Percentiles rank a stretch among this genome's conserved stretches.
Conservation (phyloP, 1,140 invertebrate genomes). For the Reticulitermes speratus region DNA sequence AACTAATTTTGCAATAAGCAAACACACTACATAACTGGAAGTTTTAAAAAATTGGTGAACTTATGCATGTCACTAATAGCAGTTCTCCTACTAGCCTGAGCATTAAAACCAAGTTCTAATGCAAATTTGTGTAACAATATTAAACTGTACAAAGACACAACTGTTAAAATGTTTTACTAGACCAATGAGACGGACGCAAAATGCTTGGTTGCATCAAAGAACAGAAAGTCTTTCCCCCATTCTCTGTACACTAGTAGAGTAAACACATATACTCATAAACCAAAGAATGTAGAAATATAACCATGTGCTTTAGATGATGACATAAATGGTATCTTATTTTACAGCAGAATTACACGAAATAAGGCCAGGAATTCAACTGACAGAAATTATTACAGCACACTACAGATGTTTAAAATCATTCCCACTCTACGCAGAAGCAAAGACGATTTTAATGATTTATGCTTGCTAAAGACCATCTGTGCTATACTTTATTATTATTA, state of each 20-base stretch:
- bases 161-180: background rate
- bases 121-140: background rate
- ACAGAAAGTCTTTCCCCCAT: background rate
- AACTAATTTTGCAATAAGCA: too few species aligned
- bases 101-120: background rate
- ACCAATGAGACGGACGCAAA: background rate
- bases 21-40: too few species aligned
- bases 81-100: too few species aligned
- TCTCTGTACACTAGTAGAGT: background rate
- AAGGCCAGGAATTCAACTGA: background rate
- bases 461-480: background rate
- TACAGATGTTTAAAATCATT: background rate
- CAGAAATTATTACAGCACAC: background rate
- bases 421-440: conserved; percentile 2
- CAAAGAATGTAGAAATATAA: background rate
- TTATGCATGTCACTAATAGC: too few species aligned
- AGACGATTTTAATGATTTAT: background rate
- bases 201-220: background rate
- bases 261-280: background rate
- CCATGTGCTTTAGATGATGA: background rate
- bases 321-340: background rate
- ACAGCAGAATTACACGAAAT: background rate
- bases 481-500: background rate
- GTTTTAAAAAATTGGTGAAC: too few species aligned
- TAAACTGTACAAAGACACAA: background rate